Conservation (phyloP, 2,113 vertebrate genomes). For the Prionailurus bengalensis region DNA sequence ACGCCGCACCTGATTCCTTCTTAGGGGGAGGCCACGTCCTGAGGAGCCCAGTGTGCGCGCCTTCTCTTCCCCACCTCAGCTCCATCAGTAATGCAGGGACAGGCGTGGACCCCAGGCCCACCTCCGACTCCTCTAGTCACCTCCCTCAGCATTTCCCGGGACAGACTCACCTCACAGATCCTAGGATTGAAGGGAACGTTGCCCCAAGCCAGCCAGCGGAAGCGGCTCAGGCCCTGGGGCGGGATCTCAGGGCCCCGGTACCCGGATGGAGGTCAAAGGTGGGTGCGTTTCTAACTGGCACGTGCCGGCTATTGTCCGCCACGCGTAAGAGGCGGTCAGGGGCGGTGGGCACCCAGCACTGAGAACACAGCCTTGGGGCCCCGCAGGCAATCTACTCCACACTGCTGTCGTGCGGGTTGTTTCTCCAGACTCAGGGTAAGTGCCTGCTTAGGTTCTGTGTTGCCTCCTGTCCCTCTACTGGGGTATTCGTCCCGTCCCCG, state of each 20-base stretch:
- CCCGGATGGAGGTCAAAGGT: neutral
- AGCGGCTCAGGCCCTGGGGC: fast-evolving
- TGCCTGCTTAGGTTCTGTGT: fast-evolving
- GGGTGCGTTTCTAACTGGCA: fast-evolving
- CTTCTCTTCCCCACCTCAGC: neutral
- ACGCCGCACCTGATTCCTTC: too few species aligned
- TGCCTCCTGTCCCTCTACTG: neutral
- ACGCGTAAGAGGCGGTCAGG: fast-evolving
- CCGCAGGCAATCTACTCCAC: fast-evolving
- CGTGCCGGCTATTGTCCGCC: fast-evolving
- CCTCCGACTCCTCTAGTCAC: neutral
- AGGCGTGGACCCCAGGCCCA: fast-evolving
- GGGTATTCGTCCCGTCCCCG: neutral
- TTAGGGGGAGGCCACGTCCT: fast-evolving
- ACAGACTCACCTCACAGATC: fast-evolving
- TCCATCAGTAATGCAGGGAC: fast-evolving
- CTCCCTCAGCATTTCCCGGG: fast-evolving
- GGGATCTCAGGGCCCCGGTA: fast-evolving
- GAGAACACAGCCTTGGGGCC: too few species aligned
- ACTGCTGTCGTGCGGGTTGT: neutral
- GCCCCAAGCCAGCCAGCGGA: fast-evolving
- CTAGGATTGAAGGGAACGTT: neutral
- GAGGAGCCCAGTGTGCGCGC: fast-evolving
- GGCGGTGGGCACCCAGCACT: fast-evolving
- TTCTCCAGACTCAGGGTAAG: neutral